Base-by-base conservation (phyloP, 2,113 vertebrate genomes). In the Crotalus helleri region DNA sequence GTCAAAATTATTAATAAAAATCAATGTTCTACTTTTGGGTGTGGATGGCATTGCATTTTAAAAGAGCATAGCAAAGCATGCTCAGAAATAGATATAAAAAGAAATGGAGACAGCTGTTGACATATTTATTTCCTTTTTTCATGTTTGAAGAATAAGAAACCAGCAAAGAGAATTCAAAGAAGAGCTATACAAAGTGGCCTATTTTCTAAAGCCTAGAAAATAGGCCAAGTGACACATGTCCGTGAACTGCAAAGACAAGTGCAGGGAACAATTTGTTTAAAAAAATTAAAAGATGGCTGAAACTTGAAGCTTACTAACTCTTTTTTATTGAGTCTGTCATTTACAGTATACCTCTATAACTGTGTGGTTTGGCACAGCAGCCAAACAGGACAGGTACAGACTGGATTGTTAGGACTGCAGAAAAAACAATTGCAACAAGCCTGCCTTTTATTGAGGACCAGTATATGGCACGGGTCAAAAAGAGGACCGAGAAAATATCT, bases 81-180 rank as follows among this genome's bases (percentile, higher is more conserved):
- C 57, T 54, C 23, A 33, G 46, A 29, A 87, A 44, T 54, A 49
- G 21, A 64, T 90, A 19, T 64, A 90, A 54, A 15, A 86, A 93
- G 26, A 87, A 23, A 24, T 44, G 55, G 51, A n/a, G 87, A 81
- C 46, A 39, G 59, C 57, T 58, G 26, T 54, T 92, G 74, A 55
- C 46, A 13, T 51, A 21, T 54, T 92, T 57, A 33, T 85, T 85
- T 64, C 89, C 54, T n/a, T 4, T 64, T 90, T 87, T 85, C 81
- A n/a, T 87, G 44, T 9, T 64, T 93, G 89, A 93, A 64, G 81
- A 61, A 93, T 90, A 58, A 90, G 81, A 39, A 39, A 53, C 21
- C 57, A 54, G 88, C 53, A 64, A 58, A 55, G 74, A 61, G 81
- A 93, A 89, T 85, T 90, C 92, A 93, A 93, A 93, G 88, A 89